Base-by-base conservation (phyloP, 2,888 invertebrate genomes). In the Cephus sareptanus region DNA sequence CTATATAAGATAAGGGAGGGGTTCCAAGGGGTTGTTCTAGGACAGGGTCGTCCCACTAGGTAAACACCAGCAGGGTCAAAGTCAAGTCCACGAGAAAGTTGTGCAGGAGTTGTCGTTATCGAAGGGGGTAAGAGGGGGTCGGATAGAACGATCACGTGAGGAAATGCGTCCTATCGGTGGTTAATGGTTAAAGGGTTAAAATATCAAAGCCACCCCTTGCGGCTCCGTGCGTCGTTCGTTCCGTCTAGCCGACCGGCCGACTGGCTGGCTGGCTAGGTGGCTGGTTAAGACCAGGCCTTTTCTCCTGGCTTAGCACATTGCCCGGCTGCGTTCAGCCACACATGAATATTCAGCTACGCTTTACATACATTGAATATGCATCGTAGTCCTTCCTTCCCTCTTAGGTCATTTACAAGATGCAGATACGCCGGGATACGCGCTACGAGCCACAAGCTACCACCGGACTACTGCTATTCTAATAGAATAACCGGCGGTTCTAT, bases 381-480 rank as follows among this genome's bases (percentile, higher is more conserved):
- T 88, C 89, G 86, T 83, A 87, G 88, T 87, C 89, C 88, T 89
- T 89, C 89, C 88, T 89, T 89, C 88, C 87, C 90, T 90, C 90
- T 90, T 90, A 90, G 90, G 89, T 90, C 89, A 90, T 90, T 90
- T 90, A 90, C 90, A 89, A 90, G 90, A 90, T 90, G 89, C 89
- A 89, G 90, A 89, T 90, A 89, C 86, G 87, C 84, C 83, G 82
- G 81, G 84, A 83, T 83, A 84, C 84, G 82, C 79, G 77, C 76
- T 73, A 79, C 79, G 78, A 76, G 73, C 75, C 69, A 75, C 73
- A 56, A 37, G 33, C 40, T 15, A 68, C 34, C 70, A 81, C 81
- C 81, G 75, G 82, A 81, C 82, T 79, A 83, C 81, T 83, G 84
- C 86, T 84, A 87, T 86, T 86, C 84, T 85, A 88, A 89, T 88